Percentiles rank a stretch among this genome's conserved stretches.
Evolutionary conservation across 1,140 invertebrate species (phyloP).

Genomic region (Paraescarpia echinospica): DNA sequence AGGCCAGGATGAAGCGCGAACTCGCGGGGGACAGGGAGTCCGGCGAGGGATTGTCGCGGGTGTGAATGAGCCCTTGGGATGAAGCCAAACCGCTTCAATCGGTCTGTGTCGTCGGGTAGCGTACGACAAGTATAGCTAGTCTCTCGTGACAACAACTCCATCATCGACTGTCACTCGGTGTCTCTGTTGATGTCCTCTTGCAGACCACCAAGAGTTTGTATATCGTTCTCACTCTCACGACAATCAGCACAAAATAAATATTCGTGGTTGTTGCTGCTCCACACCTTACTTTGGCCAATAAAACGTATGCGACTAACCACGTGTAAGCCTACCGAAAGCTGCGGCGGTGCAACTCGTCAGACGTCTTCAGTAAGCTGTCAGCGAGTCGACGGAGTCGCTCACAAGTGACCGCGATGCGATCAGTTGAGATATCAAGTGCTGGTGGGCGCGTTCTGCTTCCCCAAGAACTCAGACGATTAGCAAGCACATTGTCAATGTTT

Average conservation of each 20-base stretch:
- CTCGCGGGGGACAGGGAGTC: not conserved
- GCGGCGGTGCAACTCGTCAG: not conserved
- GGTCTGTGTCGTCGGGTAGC: not conserved
- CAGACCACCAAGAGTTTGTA: not conserved
- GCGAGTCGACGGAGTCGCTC: not conserved
- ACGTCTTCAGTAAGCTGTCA: not conserved
- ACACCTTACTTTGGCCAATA: not conserved
- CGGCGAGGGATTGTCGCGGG: not conserved
- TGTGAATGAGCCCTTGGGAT: not conserved
- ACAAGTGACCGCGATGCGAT: not conserved
- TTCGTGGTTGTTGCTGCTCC: not conserved
- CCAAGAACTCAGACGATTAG: not conserved
- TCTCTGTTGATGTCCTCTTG: not conserved
- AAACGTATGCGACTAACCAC: not conserved
- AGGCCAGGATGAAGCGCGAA: not conserved
- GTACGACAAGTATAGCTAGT: not conserved
- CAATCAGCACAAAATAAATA: not conserved
- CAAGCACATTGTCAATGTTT: not conserved
- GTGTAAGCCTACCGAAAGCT: not conserved
- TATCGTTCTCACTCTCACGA: not conserved
- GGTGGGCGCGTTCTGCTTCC: not conserved
- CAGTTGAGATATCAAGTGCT: not conserved
- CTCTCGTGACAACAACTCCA: not conserved
- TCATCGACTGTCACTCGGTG: not conserved
- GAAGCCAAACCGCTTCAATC: not conserved